Evolutionary conservation across 2,113 vertebrate species (phyloP).

Genomic region (Geococcyx californianus): DNA sequence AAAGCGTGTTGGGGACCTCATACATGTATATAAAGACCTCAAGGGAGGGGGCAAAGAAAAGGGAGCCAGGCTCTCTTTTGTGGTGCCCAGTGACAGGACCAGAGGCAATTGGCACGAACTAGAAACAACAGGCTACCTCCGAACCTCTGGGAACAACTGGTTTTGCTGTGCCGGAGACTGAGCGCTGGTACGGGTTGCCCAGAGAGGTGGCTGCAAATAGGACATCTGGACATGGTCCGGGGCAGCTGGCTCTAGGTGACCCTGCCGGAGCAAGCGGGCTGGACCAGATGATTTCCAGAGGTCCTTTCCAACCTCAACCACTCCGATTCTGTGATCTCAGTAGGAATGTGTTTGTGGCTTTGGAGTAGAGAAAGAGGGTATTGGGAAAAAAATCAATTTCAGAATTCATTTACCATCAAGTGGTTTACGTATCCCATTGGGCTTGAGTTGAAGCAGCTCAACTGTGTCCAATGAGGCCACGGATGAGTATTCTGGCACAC

Average conservation of each 20-base stretch:
- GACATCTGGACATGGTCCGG: background rate
- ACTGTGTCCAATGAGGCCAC: background rate
- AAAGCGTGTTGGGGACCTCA: background rate
- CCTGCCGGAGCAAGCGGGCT: background rate
- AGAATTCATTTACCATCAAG: background rate
- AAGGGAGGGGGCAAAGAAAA: background rate
- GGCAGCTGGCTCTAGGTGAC: background rate
- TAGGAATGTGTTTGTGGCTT: background rate
- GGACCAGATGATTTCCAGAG: background rate
- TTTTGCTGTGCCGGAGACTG: background rate
- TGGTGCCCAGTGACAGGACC: background rate
- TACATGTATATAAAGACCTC: background rate
- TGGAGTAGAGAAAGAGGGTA: background rate
- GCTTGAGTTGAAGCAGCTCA: background rate
- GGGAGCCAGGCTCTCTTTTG: background rate
- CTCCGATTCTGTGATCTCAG: background rate
- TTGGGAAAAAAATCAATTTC: background rate
- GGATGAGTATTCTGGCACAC: accelerated
- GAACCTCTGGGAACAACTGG: background rate
- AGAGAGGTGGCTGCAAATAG: background rate
- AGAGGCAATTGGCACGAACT: background rate
- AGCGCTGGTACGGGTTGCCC: background rate
- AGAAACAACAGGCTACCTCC: background rate
- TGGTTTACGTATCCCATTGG: background rate
- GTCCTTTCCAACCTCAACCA: background rate